Percentiles rank a stretch among this genome's conserved stretches.
These are phyloP conservation scores for Paramuricea clavata DNA, from an alignment of 92 coral and sea anemone species.

Conservation along the genomic window DNA sequence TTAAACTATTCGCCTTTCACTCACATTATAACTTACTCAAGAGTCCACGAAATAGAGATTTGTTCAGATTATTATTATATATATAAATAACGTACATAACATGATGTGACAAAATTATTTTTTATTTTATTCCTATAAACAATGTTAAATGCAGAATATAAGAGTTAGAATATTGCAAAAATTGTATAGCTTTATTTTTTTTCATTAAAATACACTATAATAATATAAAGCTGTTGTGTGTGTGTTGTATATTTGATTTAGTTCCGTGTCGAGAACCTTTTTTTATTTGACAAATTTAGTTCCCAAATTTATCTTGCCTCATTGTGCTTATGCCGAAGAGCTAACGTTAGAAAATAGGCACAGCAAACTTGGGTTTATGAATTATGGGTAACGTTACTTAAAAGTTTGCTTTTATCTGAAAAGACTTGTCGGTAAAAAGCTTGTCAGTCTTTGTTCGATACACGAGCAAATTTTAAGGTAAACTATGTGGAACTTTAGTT, in stretches of 20 bases:
- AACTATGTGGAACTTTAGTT: not conserved
- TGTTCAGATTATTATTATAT: constrained; percentile 4
- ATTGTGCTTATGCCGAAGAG: too few species aligned
- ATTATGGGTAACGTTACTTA: too few species aligned
- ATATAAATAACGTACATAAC: constrained; percentile 46
- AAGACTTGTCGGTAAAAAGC: not conserved
- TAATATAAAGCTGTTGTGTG: not conserved
- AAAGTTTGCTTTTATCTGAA: not conserved
- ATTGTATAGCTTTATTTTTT: constrained; percentile 57
- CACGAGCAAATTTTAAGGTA: too few species aligned
- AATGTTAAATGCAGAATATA: constrained; percentile 59
- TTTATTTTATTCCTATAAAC: constrained; percentile 52
- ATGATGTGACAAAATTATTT: constrained; percentile 34
- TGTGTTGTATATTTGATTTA: not conserved
- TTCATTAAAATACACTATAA: constrained; percentile 50
- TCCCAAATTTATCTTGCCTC: not conserved
- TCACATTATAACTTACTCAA: not conserved
- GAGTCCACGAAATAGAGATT: not conserved
- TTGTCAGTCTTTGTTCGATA: not conserved
- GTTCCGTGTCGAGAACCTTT: not conserved
- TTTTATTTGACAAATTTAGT: too few species aligned
- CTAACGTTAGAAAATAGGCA: too few species aligned
- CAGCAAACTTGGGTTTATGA: too few species aligned
- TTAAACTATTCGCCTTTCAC: not conserved
- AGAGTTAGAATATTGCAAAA: constrained; percentile 47